phyloP scores from a whole-genome alignment of 2,888 invertebrate genomes.

The Amiota minor region DNA sequence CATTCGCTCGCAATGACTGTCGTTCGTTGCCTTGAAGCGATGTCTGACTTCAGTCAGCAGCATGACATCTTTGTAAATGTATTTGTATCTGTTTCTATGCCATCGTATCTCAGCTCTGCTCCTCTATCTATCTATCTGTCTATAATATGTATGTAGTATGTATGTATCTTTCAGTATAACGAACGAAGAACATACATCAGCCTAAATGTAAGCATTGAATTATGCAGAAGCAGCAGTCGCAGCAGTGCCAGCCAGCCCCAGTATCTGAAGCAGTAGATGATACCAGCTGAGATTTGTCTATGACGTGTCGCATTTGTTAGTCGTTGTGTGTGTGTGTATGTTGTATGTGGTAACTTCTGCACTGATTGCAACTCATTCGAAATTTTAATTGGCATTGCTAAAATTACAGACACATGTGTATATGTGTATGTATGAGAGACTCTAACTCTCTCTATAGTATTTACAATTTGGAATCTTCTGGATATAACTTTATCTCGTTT shows the following conservation, averaged over 20 bases:
- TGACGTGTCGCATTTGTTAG: conserved; percentile 44
- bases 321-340: conserved; percentile 26
- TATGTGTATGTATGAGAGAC: background rate
- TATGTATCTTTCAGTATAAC: background rate
- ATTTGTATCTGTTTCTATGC: background rate
- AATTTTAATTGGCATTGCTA: conserved; percentile 69
- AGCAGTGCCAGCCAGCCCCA: too few relatives aligned
- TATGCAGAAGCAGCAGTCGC: conserved; percentile 56
- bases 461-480: conserved; percentile 1
- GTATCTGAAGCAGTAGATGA: conserved; percentile 27
- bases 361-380: conserved; percentile 69
- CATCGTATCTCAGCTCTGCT: background rate
- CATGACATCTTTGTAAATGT: conserved; percentile 21
- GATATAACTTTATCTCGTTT: conserved; percentile 48
- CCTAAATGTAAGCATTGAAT: conserved; percentile 68
- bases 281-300: conserved; percentile 58
- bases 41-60: conserved; percentile 23
- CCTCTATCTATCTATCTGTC: background rate
- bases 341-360: conserved; percentile 54
- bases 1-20: conserved; percentile 12
- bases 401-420: conserved; percentile 54
- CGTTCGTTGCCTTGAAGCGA: background rate
- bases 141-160: background rate
- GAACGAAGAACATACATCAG: conserved; percentile 42
- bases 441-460: conserved; percentile 34